A percentile compares a stretch with the other conserved stretches of the same genome.
Evolutionary conservation across 2,113 vertebrate genomes (phyloP).

Genomic region (Perca flavescens): DNA sequence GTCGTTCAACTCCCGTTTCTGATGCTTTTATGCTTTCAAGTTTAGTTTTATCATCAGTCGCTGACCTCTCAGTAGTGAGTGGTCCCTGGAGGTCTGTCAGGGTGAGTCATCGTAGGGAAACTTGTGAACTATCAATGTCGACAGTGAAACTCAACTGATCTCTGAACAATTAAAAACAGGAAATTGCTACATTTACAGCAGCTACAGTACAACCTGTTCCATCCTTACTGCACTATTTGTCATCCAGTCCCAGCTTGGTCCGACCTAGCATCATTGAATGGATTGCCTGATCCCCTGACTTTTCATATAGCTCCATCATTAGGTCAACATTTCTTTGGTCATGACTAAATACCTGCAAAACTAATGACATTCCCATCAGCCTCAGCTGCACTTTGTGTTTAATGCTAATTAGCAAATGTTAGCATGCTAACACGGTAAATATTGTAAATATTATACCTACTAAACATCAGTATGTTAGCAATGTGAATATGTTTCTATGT

Average conservation of each 20-base stretch:
- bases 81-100: conserved; percentile 26
- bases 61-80: conserved; percentile 31
- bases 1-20: conserved; percentile 72
- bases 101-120: conserved; percentile 60
- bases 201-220: background rate
- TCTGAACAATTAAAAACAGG: conserved; percentile 3
- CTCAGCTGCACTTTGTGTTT: background rate
- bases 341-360: background rate
- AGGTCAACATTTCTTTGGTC: background rate
- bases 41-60: conserved; percentile 23
- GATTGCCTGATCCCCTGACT: background rate
- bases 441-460: background rate
- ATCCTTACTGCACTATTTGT: background rate
- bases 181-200: conserved; percentile 20
- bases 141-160: background rate
- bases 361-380: conserved; percentile 26
- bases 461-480: conserved; percentile 8
- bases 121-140: conserved; percentile 19
- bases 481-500: conserved; percentile 1
- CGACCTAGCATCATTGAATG: background rate
- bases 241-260: background rate
- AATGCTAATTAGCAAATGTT: conserved; percentile 9
- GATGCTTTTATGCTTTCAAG: conserved; percentile 40
- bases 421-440: conserved; percentile 41
- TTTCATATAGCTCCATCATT: background rate